Conservation (phyloP, 2,113 vertebrate genomes). For the Paratilapia polleni region DNA sequence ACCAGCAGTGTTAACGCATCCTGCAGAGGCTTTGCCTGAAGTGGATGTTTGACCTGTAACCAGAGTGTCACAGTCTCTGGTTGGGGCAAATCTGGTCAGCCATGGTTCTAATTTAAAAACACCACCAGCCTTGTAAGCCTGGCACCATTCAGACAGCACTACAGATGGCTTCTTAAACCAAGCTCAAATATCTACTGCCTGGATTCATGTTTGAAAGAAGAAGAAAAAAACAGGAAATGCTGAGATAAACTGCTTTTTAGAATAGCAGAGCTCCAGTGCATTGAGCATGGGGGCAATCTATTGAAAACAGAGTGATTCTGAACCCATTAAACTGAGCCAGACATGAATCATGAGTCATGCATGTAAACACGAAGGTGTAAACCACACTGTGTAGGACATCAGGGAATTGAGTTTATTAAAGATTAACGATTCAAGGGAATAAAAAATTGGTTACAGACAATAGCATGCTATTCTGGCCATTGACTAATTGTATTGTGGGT, state of each 20-base stretch:
- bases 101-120: slow-evolving; percentile 53
- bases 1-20: background rate
- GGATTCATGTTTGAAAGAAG: slow-evolving; percentile 19
- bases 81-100: slow-evolving; percentile 51
- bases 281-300: slow-evolving; percentile 30
- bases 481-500: slow-evolving; percentile 64
- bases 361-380: slow-evolving; percentile 38
- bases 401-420: slow-evolving; percentile 45
- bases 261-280: slow-evolving; percentile 33
- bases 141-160: slow-evolving; percentile 46
- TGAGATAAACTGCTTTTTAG: slow-evolving; percentile 43
- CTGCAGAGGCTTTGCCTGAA: background rate
- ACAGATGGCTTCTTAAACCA: slow-evolving; percentile 62
- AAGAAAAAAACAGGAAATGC: slow-evolving; percentile 21
- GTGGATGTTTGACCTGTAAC: slow-evolving; percentile 19
- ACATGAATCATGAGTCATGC: slow-evolving; percentile 40
- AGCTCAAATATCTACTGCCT: slow-evolving; percentile 51
- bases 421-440: slow-evolving; percentile 46
- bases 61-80: slow-evolving; percentile 3
- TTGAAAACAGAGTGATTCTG: slow-evolving; percentile 28
- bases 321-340: slow-evolving; percentile 42
- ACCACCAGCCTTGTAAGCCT: slow-evolving; percentile 43
- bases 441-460: slow-evolving; percentile 44
- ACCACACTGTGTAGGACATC: slow-evolving; percentile 34
- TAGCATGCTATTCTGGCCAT: slow-evolving; percentile 45